These are phyloP conservation scores for Phaonia tiefii DNA, from an alignment of 2,888 invertebrate species.

Conservation along the genomic window DNA sequence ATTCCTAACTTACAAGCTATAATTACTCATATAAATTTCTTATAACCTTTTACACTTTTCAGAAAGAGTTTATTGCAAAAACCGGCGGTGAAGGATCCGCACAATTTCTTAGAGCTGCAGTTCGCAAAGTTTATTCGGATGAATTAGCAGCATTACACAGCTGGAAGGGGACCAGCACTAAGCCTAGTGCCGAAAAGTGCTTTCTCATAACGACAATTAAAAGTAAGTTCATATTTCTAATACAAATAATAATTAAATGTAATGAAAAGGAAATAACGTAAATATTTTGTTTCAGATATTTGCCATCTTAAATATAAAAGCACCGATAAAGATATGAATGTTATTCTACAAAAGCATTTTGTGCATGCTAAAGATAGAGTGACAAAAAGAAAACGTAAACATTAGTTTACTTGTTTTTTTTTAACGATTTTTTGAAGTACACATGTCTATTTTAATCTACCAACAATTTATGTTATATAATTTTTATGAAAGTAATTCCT, in stretches of 20 bases:
- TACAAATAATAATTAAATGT: no score
- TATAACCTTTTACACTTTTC: constrained; percentile 26
- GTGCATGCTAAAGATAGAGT: constrained; percentile 50
- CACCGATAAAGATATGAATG: constrained; percentile 41
- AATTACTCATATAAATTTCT: constrained; percentile 20
- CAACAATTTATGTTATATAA: neutral
- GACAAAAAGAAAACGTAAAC: constrained; percentile 36
- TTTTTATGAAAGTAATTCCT: neutral
- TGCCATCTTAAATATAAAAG: constrained; percentile 34
- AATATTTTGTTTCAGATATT: constrained; percentile 39
- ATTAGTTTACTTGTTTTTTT: neutral
- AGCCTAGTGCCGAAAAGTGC: constrained; percentile 49
- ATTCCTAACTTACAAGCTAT: no score
- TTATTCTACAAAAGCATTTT: constrained; percentile 47
- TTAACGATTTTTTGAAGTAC: neutral
- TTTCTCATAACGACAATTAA: constrained; percentile 47
- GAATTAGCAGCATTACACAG: constrained; percentile 34
- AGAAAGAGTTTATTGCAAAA: constrained; percentile 52
- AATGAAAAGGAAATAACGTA: no score
- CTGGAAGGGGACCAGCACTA: constrained; percentile 44
- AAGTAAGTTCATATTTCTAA: constrained; percentile 30
- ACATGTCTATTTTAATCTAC: constrained; percentile 14
- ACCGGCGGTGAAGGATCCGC: constrained; percentile 37
- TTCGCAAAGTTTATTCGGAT: constrained; percentile 51
- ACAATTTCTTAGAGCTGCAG: constrained; percentile 51